Percentiles rank a stretch among this genome's conserved stretches.
Evolutionary conservation across 2,113 vertebrate species (phyloP).

Genomic region (Dipodomys ordii): DNA sequence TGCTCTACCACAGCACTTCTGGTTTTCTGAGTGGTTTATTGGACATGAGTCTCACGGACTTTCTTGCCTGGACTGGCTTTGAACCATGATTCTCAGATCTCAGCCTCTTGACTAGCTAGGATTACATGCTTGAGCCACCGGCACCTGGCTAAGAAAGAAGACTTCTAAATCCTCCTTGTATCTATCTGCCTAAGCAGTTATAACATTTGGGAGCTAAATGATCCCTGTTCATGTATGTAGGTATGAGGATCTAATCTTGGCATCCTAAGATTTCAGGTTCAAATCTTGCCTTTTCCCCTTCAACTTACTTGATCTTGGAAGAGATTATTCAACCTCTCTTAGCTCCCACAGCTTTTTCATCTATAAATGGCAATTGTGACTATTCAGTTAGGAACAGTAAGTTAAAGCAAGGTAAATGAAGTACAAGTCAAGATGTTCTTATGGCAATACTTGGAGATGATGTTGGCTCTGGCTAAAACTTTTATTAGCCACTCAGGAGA

Average conservation of each 20-base stretch:
- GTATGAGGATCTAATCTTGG: background rate
- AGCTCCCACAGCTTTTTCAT: background rate
- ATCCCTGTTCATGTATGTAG: rapidly evolving
- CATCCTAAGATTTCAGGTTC: background rate
- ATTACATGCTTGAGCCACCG: no score
- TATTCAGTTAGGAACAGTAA: background rate
- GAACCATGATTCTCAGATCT: no score
- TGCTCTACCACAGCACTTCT: no score
- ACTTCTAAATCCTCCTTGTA: background rate
- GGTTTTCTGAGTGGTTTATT: no score
- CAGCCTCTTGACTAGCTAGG: no score
- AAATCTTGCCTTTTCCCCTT: background rate
- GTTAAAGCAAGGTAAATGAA: background rate
- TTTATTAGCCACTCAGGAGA: background rate
- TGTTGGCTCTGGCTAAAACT: background rate
- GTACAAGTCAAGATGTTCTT: background rate
- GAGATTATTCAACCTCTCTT: background rate
- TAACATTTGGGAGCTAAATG: background rate
- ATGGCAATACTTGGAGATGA: background rate
- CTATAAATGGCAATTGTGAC: background rate
- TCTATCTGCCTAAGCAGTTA: background rate
- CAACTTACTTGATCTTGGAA: background rate
- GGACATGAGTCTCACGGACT: no score
- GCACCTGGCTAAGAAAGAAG: background rate
- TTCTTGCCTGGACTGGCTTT: no score